Evolutionary conservation across 1,140 invertebrate genomes (phyloP), one percentile per base, ranked within the genome.

Genomic region (Melanaphis sacchari): DNA sequence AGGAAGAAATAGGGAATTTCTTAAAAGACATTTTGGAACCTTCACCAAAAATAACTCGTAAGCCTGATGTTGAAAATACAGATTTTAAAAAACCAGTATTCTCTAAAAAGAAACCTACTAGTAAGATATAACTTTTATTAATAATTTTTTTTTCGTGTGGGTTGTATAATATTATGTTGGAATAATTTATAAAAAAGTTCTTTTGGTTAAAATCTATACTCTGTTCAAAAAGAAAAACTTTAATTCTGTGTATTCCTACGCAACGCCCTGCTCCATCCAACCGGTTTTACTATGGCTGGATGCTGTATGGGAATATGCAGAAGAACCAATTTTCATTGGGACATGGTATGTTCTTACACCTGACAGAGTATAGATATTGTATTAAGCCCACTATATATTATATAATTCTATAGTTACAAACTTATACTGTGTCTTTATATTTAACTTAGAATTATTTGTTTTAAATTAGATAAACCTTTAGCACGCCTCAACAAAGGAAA

Each of bases 21-120:
- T n/a, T 93, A n/a, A 93, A 93, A 93, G 91, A 93, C 84, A 82
- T 93, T 15, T 85, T 93, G 6, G 91, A 93, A 54, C 91, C 91
- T 40, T 52, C 76, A 0, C 91, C 91, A 54, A 93, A 93, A 93
- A 84, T 93, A 40, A 84, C 11, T 54, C 81, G 91, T 31, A 93
- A 85, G 85, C 81, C 91, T 52, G 46, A 93, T 84, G 15, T 93
- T 40, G 81, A 93, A 85, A 92, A 92, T 26, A 82, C 66, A 31
- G 46, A 93, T 93, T 93, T 93, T 66, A 93, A 93, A 84, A 93
- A 93, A 54, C 91, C 91, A 2, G 26, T 93, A 2, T 82, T 93
- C n/a, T 21, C 91, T 5, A 93, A 93, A 93, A 93, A 84, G 6
- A 93, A 93, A 85, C 81, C 46, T 52, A 38, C 41, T 40, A 84